Evolutionary conservation across 53 echinoderm and acorn worm genomes (phyloP).

Genomic region (Patiria pectinifera): DNA sequence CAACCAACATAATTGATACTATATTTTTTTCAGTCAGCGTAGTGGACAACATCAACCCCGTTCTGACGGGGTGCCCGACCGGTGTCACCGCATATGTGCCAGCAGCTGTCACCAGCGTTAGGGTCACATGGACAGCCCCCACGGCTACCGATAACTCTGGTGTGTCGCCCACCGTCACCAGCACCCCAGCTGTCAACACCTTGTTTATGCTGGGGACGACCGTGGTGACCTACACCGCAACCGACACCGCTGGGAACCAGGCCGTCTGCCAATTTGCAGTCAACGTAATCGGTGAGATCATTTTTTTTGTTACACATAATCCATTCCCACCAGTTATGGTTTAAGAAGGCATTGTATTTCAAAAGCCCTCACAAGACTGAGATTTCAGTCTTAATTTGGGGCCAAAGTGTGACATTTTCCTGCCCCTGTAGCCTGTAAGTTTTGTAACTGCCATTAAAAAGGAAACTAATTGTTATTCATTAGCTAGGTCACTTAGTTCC

Average conservation of each 20-base stretch:
- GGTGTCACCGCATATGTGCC: slow-evolving; percentile 6
- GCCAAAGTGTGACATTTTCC: too few species aligned
- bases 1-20: not conserved
- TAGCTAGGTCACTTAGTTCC: too few species aligned
- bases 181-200: slow-evolving; percentile 5
- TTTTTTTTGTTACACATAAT: too few species aligned
- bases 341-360: too few species aligned
- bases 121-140: slow-evolving; percentile 26
- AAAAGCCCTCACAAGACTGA: too few species aligned
- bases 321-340: too few species aligned
- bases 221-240: slow-evolving; percentile 42
- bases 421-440: too few species aligned
- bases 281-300: slow-evolving; percentile 19
- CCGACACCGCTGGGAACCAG: slow-evolving; percentile 47
- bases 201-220: slow-evolving; percentile 3
- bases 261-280: slow-evolving; percentile 23
- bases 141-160: slow-evolving; percentile 50
- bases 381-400: too few species aligned
- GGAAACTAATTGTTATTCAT: too few species aligned
- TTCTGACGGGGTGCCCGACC: slow-evolving; percentile 17
- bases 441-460: too few species aligned
- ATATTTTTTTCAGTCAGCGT: slow-evolving; percentile 10
- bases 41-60: slow-evolving; percentile 39
- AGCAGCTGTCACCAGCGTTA: not conserved
- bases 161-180: not conserved